Evolutionary conservation across 2,113 vertebrate genomes (phyloP), one percentile per base, ranked within the genome.

Genomic region (Herpetotheres cachinnans): DNA sequence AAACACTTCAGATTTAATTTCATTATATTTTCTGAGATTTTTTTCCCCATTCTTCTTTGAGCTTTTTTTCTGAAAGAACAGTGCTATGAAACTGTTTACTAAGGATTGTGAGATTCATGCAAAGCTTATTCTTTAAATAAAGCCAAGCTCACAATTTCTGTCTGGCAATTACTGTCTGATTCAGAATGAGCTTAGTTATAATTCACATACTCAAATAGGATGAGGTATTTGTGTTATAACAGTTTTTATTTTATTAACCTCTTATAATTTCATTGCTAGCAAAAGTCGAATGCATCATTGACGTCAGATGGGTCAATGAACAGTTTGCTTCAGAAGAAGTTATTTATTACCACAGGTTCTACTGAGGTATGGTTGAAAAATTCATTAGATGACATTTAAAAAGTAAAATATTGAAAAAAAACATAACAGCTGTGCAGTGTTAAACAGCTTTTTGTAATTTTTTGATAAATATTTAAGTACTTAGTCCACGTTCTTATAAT

Each of bases 301-400:
- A 94, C 55, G 40, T 74, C 82, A 42, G 98, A 98, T 49, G 87
- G 20, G 4, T 82, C 95, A 55, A 83, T 14, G 1, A 63, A 58
- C 38, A 86, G 70, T 89, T 82, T 95, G 27, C 65, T 93, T 85
- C 98, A 98, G 91, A 98, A 96, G 96, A 98, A 98, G 63, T 98
- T 99, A 42, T 98, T 98, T 91, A 96, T 99, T 89, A 98, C 98
- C 24, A 97, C 89, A 47, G 98, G 98, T 34, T 97, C 94, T 93
- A 96, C 94, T 36, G 98, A 99, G 98, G 99, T 99, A 97, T 46
- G 78, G 38, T 63, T 91, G 54, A 83, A 93, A 84, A 92, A 85
- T 49, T 72, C 2, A 36, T 61, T 91, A 76, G 34, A 59, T 86
- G 20, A 40, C 15, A 63, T 80, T 65, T 89, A 13, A 40, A 66